Evolutionary conservation across 2,113 vertebrate species (phyloP), one percentile per base, ranked within the genome.

Genomic region (Perognathus longimembris): DNA sequence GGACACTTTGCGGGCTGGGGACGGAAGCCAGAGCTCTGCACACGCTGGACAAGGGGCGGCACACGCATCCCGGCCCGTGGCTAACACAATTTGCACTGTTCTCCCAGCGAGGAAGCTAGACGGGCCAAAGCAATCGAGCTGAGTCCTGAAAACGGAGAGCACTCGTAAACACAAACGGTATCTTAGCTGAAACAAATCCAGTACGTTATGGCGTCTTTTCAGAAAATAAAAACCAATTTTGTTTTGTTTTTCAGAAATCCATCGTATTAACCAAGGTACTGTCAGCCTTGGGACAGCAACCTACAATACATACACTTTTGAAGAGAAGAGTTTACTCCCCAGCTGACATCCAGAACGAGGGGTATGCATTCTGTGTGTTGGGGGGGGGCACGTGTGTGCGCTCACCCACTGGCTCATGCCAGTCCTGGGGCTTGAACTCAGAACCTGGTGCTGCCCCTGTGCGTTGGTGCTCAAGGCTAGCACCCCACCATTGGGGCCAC

Each of bases 201-300:
- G 4, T 12, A 84, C 87, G 92, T 73, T 79, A 70, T 66, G 24
- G 74, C 69, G 28, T 54, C 14, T 18, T 54, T 5, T 54, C 50
- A 54, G 50, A 54, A 38, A 15, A 66, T 66, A 66, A 71, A 85
- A 71, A n/a, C 21, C 14, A 18, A 38, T 87, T 92, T 10, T n/a
- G 95, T 96, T 92, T 88, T 73, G 64, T 92, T 93, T 94, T 92
- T 80, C 67, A 95, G 92, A 78, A 83, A 93, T 97, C 96, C 71
- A 28, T 12, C 66, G 15, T 77, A 83, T 67, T 97, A 3, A 42
- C 59, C 45, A 94, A 28, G 32, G 70, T 85, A 30, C 14, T 98
- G 59, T 36, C 79, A 21, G 76, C 83, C 73, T 88, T 97, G 92
- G 95, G 94, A 85, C 83, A 97, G 67, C 18, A 45, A 5, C 75